Evolutionary conservation across 1,140 invertebrate species (phyloP).

Genomic region (Saccostrea echinata): DNA sequence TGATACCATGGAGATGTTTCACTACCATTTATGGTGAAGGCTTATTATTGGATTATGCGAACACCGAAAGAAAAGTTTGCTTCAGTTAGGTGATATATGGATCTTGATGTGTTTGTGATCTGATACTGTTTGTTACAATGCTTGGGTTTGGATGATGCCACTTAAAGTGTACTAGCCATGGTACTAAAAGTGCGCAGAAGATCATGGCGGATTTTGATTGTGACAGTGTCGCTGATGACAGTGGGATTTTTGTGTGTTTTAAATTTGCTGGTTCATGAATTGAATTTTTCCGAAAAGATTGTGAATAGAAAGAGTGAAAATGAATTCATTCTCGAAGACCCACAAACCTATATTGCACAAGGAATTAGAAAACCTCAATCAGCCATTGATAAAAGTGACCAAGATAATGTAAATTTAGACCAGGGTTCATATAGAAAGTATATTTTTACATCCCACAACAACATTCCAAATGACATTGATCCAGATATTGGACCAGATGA

Average conservation of each 20-base stretch:
- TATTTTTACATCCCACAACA: slow-evolving; percentile 12
- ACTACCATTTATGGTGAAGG: slow-evolving; percentile 1
- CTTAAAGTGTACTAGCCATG: neutral
- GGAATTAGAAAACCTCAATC: slow-evolving; percentile 14
- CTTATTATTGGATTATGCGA: slow-evolving; percentile 15
- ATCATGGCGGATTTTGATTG: slow-evolving; percentile 38
- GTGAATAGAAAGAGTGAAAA: neutral
- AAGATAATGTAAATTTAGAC: neutral
- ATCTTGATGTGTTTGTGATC: slow-evolving; percentile 6
- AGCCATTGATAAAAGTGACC: slow-evolving; percentile 14
- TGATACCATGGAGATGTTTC: slow-evolving; percentile 27
- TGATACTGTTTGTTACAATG: slow-evolving; percentile 16
- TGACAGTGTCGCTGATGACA: slow-evolving; percentile 13
- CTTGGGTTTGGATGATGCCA: slow-evolving; percentile 1
- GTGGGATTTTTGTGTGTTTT: slow-evolving; percentile 5
- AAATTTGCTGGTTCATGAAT: slow-evolving; percentile 9
- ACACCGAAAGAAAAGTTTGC: slow-evolving; percentile 26
- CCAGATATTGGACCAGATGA: neutral
- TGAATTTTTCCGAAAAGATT: slow-evolving; percentile 10
- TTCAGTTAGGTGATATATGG: slow-evolving; percentile 20
- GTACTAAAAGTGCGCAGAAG: slow-evolving; percentile 27
- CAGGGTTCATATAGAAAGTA: slow-evolving; percentile 6
- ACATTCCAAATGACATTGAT: neutral
- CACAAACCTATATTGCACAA: slow-evolving; percentile 5
- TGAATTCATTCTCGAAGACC: neutral